phyloP scores from a whole-genome alignment of 2,113 vertebrate species.

The Ascaphus truei region DNA sequence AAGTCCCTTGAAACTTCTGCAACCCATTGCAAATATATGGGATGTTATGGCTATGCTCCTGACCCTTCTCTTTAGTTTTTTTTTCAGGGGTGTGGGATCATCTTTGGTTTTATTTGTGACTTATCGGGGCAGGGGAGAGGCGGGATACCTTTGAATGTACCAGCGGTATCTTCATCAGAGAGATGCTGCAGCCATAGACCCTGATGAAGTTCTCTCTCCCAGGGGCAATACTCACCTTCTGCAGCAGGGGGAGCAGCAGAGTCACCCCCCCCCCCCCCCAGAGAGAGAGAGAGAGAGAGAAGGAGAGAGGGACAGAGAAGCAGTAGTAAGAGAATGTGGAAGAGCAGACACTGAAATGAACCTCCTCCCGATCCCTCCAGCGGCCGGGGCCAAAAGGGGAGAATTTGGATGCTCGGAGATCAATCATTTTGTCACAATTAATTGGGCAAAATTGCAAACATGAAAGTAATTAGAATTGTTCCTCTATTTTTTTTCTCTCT shows the following conservation, averaged over 20 bases:
- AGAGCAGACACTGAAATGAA: neutral
- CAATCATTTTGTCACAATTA: too few relatives aligned
- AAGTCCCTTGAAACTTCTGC: too few relatives aligned
- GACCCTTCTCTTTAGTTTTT: too few relatives aligned
- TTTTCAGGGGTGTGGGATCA: constrained; percentile 11
- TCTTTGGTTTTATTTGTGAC: neutral
- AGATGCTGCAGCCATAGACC: constrained; percentile 83
- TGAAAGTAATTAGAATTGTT: too few relatives aligned
- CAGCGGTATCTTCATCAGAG: constrained; percentile 81
- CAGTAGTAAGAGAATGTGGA: constrained; percentile 44
- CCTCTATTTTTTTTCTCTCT: too few relatives aligned
- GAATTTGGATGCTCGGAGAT: too few relatives aligned
- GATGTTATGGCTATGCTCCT: too few relatives aligned
- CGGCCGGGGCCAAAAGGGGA: too few relatives aligned
- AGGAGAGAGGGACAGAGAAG: constrained; percentile 46
- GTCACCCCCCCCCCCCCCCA: constrained; percentile 48
- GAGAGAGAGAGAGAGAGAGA: constrained; percentile 36
- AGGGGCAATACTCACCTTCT: constrained; percentile 92
- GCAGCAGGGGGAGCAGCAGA: constrained; percentile 77
- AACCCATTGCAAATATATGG: too few relatives aligned
- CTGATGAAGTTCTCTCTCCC: constrained; percentile 86
- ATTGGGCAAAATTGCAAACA: too few relatives aligned
- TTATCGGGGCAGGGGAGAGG: neutral
- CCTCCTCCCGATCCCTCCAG: too few relatives aligned
- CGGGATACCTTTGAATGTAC: constrained; percentile 86